A percentile compares a stretch with the other conserved stretches of the same genome.
Evolutionary conservation across 2,113 vertebrate species (phyloP).

Genomic region (Turdus rufiventris): DNA sequence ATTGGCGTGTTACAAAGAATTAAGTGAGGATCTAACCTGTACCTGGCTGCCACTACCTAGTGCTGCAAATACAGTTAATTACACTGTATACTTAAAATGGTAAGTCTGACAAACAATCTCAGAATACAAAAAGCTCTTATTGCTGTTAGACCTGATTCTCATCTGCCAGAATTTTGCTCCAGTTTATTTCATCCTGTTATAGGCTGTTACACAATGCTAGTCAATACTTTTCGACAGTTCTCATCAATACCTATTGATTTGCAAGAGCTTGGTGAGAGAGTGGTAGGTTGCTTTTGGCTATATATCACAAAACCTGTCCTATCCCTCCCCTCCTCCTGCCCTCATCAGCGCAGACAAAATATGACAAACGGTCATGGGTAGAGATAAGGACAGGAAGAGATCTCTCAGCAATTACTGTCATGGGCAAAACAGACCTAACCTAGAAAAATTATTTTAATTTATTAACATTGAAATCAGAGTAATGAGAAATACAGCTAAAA

Average conservation of each 20-base stretch:
- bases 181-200: neutral
- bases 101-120: constrained; percentile 22
- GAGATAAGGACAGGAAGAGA: neutral
- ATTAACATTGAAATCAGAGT: neutral
- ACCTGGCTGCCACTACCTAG: constrained; percentile 22
- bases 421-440: neutral
- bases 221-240: neutral
- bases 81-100: constrained; percentile 49
- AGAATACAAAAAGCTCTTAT: neutral
- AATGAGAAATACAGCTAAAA: neutral
- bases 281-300: neutral
- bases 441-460: neutral
- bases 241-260: neutral
- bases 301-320: neutral
- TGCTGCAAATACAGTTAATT: neutral
- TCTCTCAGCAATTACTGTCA: neutral
- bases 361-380: accelerated
- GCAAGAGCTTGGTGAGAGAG: neutral
- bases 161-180: neutral
- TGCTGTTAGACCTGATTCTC: neutral
- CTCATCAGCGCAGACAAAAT: neutral
- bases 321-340: neutral
- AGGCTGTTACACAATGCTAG: neutral
- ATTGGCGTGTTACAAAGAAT: constrained; percentile 42
- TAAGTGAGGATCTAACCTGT: constrained; percentile 21